phyloP scores from a whole-genome alignment of 2,888 invertebrate genomes.

The Gonocerus acuteangulatus region DNA sequence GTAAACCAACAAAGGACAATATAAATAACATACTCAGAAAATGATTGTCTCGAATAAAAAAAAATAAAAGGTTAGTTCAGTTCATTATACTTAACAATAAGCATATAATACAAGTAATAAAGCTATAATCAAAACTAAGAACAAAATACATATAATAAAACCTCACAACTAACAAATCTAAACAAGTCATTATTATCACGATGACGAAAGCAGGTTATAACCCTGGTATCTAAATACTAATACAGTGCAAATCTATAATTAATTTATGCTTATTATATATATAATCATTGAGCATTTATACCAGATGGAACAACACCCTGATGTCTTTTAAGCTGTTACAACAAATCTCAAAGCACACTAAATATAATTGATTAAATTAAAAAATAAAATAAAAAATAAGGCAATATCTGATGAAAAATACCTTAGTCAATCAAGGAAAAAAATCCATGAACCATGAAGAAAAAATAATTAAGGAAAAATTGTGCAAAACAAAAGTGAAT shows the following conservation, averaged over 20 bases:
- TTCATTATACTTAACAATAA: conserved; percentile 18
- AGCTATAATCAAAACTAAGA: conserved; percentile 22
- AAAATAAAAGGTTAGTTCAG: conserved; percentile 13
- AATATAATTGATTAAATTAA: conserved; percentile 11
- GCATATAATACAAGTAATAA: conserved; percentile 14
- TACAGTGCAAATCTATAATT: conserved; percentile 23
- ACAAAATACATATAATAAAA: conserved; percentile 16
- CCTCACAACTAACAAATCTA: conserved; percentile 20
- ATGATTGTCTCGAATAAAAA: conserved; percentile 18
- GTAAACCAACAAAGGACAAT: too few species aligned
- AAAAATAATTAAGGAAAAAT: conserved; percentile 12
- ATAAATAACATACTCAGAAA: background rate
- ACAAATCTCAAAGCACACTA: conserved; percentile 11
- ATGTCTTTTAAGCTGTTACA: conserved; percentile 26
- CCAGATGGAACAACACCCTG: conserved; percentile 27
- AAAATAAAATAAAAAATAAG: background rate
- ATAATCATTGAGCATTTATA: conserved; percentile 25
- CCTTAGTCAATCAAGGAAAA: conserved; percentile 19
- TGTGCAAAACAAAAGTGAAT: background rate
- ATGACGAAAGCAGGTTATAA: conserved; percentile 25
- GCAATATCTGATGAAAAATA: background rate
- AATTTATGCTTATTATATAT: conserved; percentile 21
- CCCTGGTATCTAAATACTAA: conserved; percentile 23
- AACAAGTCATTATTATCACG: conserved; percentile 25
- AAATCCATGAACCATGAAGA: conserved; percentile 6